Evolutionary conservation across 2,888 invertebrate species (phyloP), one percentile per base, ranked within the genome.

Genomic region (Rhogogaster chlorosoma): DNA sequence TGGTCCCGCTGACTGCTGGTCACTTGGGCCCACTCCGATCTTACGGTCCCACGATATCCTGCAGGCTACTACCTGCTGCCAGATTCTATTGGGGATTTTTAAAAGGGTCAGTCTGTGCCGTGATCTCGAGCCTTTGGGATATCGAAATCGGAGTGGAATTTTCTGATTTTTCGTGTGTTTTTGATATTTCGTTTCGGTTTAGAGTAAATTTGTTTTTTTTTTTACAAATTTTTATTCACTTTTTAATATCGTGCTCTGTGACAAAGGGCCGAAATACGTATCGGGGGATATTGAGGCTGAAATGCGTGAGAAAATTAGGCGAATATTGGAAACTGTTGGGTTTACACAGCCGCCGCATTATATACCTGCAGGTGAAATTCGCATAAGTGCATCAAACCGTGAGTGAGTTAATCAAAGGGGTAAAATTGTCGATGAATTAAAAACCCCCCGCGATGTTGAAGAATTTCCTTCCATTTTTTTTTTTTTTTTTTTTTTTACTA

Each of bases 1-100:
- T 75, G 75, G 75, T 75, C 75, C n/a, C 49, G n/a, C 0, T 78
- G 78, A 53, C 57, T 78, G 49, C 57, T 78, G 75, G 42, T 45
- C 45, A 36, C n/a, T 53, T 36, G n/a, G 64, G 32, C 49, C 77
- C 38, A 45, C 29, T 53, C 45, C 26, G 61, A 80, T 80, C 80
- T 80, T 80, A 80, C 53, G 80, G 80, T 80, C 80, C 80, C 80
- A 80, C 80, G 80, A 78, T 78, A 32, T 45, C 45, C 15, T 45
- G 29, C 22, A 53, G 22, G 36, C 80, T 80, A 80, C 80, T 80
- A 80, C 80, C 80, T 80, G 80, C 61, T 26, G 61, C 61, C 61
- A 0, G 0, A 53, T 7, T 53, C 77, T 53, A 53, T 9, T 2
- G 1, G 73, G 32, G 77, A 49, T 53, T 38, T 26, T n/a, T 80